Conservation (phyloP, 2,888 invertebrate genomes). For the Athetis lepigone region DNA sequence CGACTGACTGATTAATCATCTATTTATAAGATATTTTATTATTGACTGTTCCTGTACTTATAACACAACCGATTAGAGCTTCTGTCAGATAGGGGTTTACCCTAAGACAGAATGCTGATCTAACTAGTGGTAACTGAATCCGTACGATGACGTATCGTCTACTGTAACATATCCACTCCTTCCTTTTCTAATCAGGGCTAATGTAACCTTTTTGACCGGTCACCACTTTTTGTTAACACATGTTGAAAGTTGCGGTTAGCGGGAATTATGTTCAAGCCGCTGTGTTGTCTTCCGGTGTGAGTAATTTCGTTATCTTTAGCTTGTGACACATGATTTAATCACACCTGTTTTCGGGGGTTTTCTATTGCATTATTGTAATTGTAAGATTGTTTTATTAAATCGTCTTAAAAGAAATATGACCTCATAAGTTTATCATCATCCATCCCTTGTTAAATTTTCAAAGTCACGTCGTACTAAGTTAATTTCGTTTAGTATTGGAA, state of each 20-base stretch:
- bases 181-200: conserved; percentile 39
- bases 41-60: too few relatives aligned
- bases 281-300: conserved; percentile 54
- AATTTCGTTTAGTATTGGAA: conserved; percentile 11
- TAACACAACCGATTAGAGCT: too few relatives aligned
- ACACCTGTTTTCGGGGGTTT: conserved; percentile 23
- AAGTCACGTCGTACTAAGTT: conserved; percentile 19
- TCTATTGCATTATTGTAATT: conserved; percentile 2
- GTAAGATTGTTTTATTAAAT: not conserved
- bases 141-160: conserved; percentile 31
- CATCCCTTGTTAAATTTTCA: not conserved
- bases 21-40: too few relatives aligned
- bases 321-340: conserved; percentile 18
- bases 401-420: not conserved
- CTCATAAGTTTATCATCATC: not conserved
- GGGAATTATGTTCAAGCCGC: conserved; percentile 51
- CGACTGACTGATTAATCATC: too few relatives aligned
- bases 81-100: too few relatives aligned
- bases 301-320: conserved; percentile 40
- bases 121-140: conserved; percentile 37
- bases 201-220: conserved; percentile 35
- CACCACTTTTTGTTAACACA: conserved; percentile 30
- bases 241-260: conserved; percentile 27
- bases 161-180: conserved; percentile 39
- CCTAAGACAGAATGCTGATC: not conserved